Evolutionary conservation across 2,113 vertebrate species (phyloP), one percentile per base, ranked within the genome.

Genomic region (Xiphophorus hellerii): DNA sequence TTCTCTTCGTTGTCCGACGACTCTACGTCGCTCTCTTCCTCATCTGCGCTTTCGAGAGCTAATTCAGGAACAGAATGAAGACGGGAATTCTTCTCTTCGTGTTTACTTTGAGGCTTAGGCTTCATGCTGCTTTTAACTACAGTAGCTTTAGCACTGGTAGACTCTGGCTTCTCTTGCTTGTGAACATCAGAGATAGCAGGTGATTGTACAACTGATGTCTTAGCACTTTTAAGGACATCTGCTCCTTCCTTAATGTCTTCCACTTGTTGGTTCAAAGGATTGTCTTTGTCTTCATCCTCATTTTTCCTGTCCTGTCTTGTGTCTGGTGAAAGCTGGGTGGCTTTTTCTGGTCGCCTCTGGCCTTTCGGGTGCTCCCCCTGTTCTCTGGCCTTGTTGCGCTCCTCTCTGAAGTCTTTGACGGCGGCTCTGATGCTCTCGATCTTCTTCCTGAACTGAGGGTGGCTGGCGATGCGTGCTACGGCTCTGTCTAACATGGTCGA

Each of bases 391-490:
- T 84, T 93, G 42, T 70, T 91, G 89, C 96, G 96, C 69, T 95
- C 95, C 3, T 96, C 94, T 93, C 96, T 96, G 90, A 99, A 99
- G 69, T 95, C 94, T 88, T 95, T 92, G 61, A 99, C 90, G 37
- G 96, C 96, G 89, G 94, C 95, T 95, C 88, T 87, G 88, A 99
- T 94, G 71, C 74, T 83, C 80, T 94, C 86, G 60, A 97, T 95
- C 94, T 92, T 98, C 81, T 95, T 93, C 88, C 90, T 96, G 85
- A 98, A 84, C 80, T 96, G 89, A 25, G 96, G 95, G 37, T 99
- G 96, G 13, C 94, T 92, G 82, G 95, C 96, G 44, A 99, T 93
- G 81, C 97, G 96, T 60, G 97, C 96, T 39, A 93, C 30, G 30
- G 97, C 97, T 88, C 97, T 91, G 22, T 97, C 96, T 22, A 90